A percentile compares a stretch with the other conserved stretches of the same genome.
These are phyloP conservation scores for Eretmochelys imbricata DNA, from an alignment of 2,113 vertebrate genomes.

Conservation along the genomic window DNA sequence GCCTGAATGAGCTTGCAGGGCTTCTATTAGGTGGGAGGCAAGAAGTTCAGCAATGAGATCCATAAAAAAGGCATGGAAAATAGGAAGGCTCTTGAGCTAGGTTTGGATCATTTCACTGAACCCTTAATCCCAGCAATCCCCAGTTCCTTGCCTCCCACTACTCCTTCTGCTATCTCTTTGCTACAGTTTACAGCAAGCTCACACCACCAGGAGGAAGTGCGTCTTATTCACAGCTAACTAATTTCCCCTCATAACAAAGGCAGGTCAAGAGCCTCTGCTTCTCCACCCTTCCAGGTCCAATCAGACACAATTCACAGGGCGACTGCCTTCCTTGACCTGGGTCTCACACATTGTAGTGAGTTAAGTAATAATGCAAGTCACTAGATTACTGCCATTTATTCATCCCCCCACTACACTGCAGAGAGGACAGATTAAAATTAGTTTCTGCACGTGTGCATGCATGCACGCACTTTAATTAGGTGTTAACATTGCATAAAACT, in stretches of 20 bases:
- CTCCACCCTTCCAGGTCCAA: conserved; percentile 9
- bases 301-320: background rate
- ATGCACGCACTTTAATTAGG: background rate
- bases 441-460: background rate
- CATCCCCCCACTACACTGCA: background rate
- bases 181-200: background rate
- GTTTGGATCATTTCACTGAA: background rate
- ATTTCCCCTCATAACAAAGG: conserved; percentile 26
- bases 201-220: background rate
- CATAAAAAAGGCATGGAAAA: background rate
- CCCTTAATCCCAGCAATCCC: background rate
- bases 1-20: background rate
- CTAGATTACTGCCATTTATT: background rate
- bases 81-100: background rate
- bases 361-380: background rate
- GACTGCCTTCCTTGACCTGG: background rate
- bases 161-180: background rate
- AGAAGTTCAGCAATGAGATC: background rate
- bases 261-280: background rate
- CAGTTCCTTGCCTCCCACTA: background rate
- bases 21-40: background rate
- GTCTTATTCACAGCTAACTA: conserved; percentile 6
- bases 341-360: background rate
- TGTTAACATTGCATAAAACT: background rate
- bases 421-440: background rate